phyloP scores from a whole-genome alignment of 1,140 invertebrate species.

The Drosophila oshimai region DNA sequence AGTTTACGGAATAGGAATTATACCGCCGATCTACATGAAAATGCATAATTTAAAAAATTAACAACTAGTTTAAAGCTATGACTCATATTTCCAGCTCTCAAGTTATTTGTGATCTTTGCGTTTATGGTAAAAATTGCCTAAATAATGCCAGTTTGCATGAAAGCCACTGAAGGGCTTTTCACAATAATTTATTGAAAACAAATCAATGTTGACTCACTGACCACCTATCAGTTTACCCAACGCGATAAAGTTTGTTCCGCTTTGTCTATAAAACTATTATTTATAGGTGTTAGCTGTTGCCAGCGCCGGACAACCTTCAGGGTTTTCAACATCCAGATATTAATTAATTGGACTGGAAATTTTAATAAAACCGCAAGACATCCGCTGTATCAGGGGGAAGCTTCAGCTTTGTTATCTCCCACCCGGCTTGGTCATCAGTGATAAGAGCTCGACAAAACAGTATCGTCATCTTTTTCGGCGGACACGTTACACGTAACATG shows the following conservation, averaged over 20 bases:
- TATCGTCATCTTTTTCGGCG: constrained; percentile 13
- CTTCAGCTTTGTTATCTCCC: constrained; percentile 26
- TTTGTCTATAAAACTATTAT: constrained; percentile 38
- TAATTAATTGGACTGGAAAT: constrained; percentile 64
- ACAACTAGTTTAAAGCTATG: background rate
- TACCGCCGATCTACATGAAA: too few relatives aligned
- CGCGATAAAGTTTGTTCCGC: constrained; percentile 42
- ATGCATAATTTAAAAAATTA: background rate
- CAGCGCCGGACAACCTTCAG: constrained; percentile 15
- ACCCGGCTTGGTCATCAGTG: constrained; percentile 34
- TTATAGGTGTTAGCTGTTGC: constrained; percentile 41
- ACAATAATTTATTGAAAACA: constrained; percentile 7
- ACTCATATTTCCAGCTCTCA: background rate
- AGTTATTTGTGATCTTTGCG: constrained; percentile 8
- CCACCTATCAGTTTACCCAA: constrained; percentile 4
- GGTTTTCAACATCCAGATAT: constrained; percentile 41
- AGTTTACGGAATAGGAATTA: too few relatives aligned
- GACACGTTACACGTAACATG: constrained; percentile 36
- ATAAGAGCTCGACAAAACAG: constrained; percentile 38
- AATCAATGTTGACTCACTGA: constrained; percentile 18
- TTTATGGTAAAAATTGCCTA: constrained; percentile 11
- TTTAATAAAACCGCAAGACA: constrained; percentile 23
- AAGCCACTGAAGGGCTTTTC: constrained; percentile 19
- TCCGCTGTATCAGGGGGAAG: constrained; percentile 18
- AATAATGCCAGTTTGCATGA: constrained; percentile 19